Conservation (phyloP, 1,140 invertebrate species). For the Drosophila miranda region DNA sequence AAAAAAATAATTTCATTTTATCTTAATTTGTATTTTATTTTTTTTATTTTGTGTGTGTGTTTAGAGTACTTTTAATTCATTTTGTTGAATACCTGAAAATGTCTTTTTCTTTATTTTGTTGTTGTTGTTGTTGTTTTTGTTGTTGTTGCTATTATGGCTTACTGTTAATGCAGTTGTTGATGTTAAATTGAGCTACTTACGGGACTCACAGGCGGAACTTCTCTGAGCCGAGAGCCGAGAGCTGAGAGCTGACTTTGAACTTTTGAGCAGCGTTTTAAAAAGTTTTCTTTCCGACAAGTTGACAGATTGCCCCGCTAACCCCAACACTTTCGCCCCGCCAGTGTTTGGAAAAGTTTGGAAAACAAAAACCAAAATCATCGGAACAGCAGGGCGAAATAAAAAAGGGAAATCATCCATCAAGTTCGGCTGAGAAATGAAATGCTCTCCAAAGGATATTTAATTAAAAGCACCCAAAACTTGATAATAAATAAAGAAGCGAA, state of each 20-base stretch:
- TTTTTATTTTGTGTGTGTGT: too few species aligned
- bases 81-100: slow-evolving; percentile 75
- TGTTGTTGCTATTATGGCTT: slow-evolving; percentile 19
- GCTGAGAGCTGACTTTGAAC: slow-evolving; percentile 4
- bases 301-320: slow-evolving; percentile 52
- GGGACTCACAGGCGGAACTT: slow-evolving; percentile 5
- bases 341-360: slow-evolving; percentile 41
- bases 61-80: slow-evolving; percentile 30
- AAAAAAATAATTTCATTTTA: background rate
- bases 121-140: slow-evolving; percentile 13
- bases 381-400: background rate
- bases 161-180: slow-evolving; percentile 13
- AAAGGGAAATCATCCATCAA: slow-evolving; percentile 69
- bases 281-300: slow-evolving; percentile 56
- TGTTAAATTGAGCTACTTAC: slow-evolving; percentile 70
- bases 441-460: slow-evolving; percentile 66
- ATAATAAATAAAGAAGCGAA: slow-evolving; percentile 70
- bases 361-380: slow-evolving; percentile 33
- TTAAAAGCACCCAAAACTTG: slow-evolving; percentile 67
- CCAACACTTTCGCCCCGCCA: too few species aligned
- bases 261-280: slow-evolving; percentile 50
- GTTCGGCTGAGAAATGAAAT: slow-evolving; percentile 52
- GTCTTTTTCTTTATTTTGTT: slow-evolving; percentile 56
- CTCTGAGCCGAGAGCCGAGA: too few species aligned
- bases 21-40: background rate